These are phyloP conservation scores for Salpingus planirostris DNA, from an alignment of 2,888 invertebrate species.

Conservation along the genomic window DNA sequence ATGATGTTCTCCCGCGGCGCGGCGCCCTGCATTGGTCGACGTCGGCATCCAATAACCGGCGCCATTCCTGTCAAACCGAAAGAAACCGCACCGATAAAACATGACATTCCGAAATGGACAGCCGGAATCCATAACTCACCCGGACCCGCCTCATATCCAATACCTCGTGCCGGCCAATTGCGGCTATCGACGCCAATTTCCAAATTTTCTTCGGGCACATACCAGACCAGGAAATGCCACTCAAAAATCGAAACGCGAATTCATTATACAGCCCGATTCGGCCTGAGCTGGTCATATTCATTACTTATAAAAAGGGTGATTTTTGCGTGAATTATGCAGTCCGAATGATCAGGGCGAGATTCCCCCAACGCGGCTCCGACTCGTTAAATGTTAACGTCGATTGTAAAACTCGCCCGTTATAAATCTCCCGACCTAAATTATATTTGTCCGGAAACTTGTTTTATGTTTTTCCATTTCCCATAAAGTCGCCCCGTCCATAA, in stretches of 20 bases:
- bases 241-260: too few relatives aligned
- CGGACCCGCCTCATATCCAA: too few relatives aligned
- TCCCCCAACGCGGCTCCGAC: slow-evolving; percentile 32
- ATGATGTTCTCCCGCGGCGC: slow-evolving; percentile 38
- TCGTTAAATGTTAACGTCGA: slow-evolving; percentile 41
- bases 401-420: slow-evolving; percentile 41
- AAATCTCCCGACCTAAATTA: slow-evolving; percentile 38
- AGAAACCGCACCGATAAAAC: slow-evolving; percentile 41
- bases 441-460: slow-evolving; percentile 37
- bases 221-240: too few relatives aligned
- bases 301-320: too few relatives aligned
- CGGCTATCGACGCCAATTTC: too few relatives aligned
- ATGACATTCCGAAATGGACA: slow-evolving; percentile 39
- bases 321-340: slow-evolving; percentile 36
- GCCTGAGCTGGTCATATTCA: too few relatives aligned
- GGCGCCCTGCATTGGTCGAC: slow-evolving; percentile 38
- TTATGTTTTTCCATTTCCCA: slow-evolving; percentile 30
- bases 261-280: too few relatives aligned
- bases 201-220: too few relatives aligned
- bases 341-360: slow-evolving; percentile 32
- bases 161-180: too few relatives aligned
- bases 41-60: slow-evolving; percentile 40
- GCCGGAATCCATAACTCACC: slow-evolving; percentile 27
- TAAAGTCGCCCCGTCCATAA: slow-evolving; percentile 31
- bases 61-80: slow-evolving; percentile 40